These are phyloP conservation scores for Onychostruthus taczanowskii DNA, from an alignment of 2,113 vertebrate genomes.

Conservation along the genomic window DNA sequence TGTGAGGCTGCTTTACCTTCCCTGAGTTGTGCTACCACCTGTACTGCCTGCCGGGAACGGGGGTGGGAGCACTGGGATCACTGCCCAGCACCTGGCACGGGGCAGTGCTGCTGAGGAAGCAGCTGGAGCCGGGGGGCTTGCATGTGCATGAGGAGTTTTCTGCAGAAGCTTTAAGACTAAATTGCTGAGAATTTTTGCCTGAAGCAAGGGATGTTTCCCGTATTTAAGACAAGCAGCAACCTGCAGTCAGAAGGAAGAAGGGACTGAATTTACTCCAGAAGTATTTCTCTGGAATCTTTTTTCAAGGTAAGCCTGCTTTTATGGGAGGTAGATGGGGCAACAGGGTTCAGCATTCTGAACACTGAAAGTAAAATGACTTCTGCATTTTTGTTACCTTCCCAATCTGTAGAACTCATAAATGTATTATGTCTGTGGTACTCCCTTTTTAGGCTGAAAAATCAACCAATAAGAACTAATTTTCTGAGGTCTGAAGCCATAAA, in stretches of 20 bases:
- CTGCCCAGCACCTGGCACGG: conserved; percentile 34
- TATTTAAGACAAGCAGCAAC: conserved; percentile 65
- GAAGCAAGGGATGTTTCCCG: conserved; percentile 67
- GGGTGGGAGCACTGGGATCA: neutral
- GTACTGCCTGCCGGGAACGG: neutral
- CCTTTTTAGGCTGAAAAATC: neutral
- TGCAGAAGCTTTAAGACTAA: conserved; percentile 8
- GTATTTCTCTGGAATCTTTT: neutral
- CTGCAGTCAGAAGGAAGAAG: conserved; percentile 60
- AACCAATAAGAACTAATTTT: neutral
- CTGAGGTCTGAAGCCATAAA: neutral
- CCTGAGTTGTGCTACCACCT: neutral
- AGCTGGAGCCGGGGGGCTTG: neutral
- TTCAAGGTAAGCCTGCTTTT: conserved; percentile 57
- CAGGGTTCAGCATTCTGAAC: neutral
- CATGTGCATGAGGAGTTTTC: conserved; percentile 17
- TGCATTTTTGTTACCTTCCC: neutral
- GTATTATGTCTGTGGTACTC: neutral
- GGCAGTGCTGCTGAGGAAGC: conserved; percentile 52
- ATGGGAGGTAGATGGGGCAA: neutral
- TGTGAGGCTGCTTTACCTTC: neutral
- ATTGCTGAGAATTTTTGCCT: conserved; percentile 64
- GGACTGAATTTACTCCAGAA: neutral
- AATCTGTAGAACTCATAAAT: neutral
- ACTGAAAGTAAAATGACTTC: neutral